Evolutionary conservation across 2,888 invertebrate genomes (phyloP), one percentile per base, ranked within the genome.

Genomic region (Drosophila histrio): DNA sequence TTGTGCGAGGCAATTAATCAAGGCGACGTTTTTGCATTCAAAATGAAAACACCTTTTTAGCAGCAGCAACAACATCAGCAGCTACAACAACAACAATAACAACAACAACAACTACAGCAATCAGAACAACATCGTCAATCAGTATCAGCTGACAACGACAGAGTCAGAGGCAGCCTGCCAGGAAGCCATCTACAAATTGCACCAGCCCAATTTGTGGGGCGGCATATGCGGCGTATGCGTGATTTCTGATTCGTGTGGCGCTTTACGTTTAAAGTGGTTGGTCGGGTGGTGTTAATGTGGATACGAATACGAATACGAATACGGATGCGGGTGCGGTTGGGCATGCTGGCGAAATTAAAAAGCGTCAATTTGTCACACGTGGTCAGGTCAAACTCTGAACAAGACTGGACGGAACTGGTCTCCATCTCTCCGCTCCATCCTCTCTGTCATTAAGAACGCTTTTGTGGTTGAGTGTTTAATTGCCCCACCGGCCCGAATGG

Each of bases 331-430:
- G 9, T 17, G 47, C 9, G 50, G 39, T 11, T n/a, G 39, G 4
- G 72, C 66, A 63, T 63, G 75, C 79, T 59, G 76, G 83, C 75
- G 68, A 74, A 89, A 88, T 89, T 89, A 90, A 89, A 89, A 88
- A 89, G 90, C 90, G 89, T 89, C 90, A 90, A 89, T 89, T 89
- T 90, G 90, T 89, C 89, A 90, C 89, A 89, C 86, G 57, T 75
- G 77, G 75, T 72, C 83, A 75, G 59, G 52, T 56, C 57, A 22
- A 54, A 26, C 15, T 26, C 19, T 21, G 28, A 9, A 28, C 28
- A 9, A 21, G 4, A 15, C 24, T 17, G 13, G 15, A 15, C 46
- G 19, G 9, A 15, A 15, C 47, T 36, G 17, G 24, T 17, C 13
- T 38, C 38, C 21, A 3, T 7, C 17, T 34, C 26, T 0, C 36